Conservation (phyloP, 2,113 vertebrate genomes). For the Phyllostomus discolor region DNA sequence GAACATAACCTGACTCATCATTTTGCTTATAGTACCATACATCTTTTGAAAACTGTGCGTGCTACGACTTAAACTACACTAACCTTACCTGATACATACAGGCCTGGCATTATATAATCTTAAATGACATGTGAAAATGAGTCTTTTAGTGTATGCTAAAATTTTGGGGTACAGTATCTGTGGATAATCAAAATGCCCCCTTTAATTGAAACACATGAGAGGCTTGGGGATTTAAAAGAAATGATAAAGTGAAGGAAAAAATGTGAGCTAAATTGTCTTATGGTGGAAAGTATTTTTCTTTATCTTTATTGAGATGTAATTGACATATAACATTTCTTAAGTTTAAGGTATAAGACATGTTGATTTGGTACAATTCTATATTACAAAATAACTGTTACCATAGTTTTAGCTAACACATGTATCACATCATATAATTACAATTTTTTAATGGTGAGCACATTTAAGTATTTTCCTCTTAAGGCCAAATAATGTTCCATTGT, state of each 20-base stretch:
- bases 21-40: not conserved
- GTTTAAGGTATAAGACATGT: not conserved
- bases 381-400: not conserved
- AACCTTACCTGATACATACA: not conserved
- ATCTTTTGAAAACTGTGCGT: not conserved
- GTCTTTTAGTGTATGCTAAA: not conserved
- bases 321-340: not conserved
- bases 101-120: not conserved
- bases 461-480: not conserved
- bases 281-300: not conserved
- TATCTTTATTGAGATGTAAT: not conserved
- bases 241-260: not conserved
- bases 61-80: not conserved
- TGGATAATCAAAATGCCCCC: not conserved
- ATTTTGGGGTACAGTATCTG: not conserved
- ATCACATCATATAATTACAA: no score
- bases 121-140: constrained; percentile 29
- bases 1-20: not conserved
- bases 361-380: not conserved
- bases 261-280: not conserved
- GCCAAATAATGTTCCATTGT: not conserved
- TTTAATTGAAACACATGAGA: not conserved
- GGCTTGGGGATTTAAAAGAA: not conserved
- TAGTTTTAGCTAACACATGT: not conserved
- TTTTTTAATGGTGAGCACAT: no score